Percentiles rank a stretch among this genome's conserved stretches.
phyloP scores from a whole-genome alignment of 2,888 invertebrate genomes.

The Eupithecia abbreviata region DNA sequence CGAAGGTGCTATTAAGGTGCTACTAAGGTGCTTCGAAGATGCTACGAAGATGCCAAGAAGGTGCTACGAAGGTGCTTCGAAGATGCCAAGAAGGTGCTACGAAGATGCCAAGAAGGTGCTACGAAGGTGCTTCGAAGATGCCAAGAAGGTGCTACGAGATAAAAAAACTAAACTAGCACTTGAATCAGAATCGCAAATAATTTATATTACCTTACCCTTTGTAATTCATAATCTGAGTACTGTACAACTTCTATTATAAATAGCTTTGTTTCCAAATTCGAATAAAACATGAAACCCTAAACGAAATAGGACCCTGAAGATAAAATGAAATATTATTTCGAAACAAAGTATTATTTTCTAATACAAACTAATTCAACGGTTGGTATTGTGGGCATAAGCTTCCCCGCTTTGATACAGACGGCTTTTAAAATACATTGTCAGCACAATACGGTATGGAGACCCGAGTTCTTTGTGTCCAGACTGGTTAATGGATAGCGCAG shows the following conservation, averaged over 20 bases:
- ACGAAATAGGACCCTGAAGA: neutral
- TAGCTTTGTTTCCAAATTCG: neutral
- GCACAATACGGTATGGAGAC: conserved; percentile 25
- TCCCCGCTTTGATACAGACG: conserved; percentile 3
- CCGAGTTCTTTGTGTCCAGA: neutral
- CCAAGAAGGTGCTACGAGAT: conserved; percentile 7
- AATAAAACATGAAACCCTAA: neutral
- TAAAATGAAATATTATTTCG: neutral
- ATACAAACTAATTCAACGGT: conserved; percentile 7
- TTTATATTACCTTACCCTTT: neutral
- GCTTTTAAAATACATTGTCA: conserved; percentile 22
- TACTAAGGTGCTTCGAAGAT: neutral
- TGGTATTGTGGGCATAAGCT: neutral
- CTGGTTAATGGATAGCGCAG: neutral
- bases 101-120: neutral
- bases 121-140: neutral
- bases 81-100: neutral
- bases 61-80: neutral
- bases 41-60: neutral
- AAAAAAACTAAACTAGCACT: neutral
- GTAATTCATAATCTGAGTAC: neutral
- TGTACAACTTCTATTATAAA: neutral
- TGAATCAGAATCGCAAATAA: neutral
- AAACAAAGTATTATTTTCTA: conserved; percentile 3
- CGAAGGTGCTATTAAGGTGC: no score